Evolutionary conservation across 2,797 vertebrate species (phyloP).

Genomic region (Notolepis coatsorum): DNA sequence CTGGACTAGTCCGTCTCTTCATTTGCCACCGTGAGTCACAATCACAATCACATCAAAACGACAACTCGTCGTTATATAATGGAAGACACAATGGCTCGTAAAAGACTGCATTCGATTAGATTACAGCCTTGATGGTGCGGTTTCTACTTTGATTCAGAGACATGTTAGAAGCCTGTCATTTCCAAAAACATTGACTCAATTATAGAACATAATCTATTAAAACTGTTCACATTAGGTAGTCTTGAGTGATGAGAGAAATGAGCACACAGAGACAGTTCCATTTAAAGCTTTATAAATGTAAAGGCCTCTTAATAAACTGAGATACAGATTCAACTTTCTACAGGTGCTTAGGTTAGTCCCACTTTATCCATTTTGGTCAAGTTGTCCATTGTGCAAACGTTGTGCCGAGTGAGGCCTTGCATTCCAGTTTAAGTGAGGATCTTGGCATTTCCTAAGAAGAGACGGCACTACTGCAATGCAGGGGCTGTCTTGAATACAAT

Average conservation of each 20-base stretch:
- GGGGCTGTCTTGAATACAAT: not conserved
- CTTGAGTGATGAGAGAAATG: not conserved
- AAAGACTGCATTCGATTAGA: no score
- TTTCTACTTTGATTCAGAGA: no score
- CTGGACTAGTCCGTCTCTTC: constrained; percentile 21
- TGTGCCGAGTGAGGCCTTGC: constrained; percentile 44
- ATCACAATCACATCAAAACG: not conserved
- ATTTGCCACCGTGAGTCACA: constrained; percentile 9
- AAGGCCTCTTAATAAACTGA: constrained; percentile 41
- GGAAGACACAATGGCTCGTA: no score
- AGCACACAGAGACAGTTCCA: not conserved
- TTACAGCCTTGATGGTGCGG: no score
- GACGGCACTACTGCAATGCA: not conserved
- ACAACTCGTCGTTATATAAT: no score
- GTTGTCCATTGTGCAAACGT: constrained; percentile 70
- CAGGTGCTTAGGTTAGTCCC: constrained; percentile 32
- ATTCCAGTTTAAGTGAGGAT: constrained; percentile 33
- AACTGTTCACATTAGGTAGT: no score
- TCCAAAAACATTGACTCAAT: no score
- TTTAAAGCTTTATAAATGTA: constrained; percentile 49
- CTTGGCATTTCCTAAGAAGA: constrained; percentile 6
- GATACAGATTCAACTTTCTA: constrained; percentile 48
- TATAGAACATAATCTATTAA: no score
- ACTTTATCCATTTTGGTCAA: constrained; percentile 34
- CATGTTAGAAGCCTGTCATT: no score